These are phyloP conservation scores for Drosophila conformis DNA, from an alignment of 2,888 invertebrate species.

Conservation along the genomic window DNA sequence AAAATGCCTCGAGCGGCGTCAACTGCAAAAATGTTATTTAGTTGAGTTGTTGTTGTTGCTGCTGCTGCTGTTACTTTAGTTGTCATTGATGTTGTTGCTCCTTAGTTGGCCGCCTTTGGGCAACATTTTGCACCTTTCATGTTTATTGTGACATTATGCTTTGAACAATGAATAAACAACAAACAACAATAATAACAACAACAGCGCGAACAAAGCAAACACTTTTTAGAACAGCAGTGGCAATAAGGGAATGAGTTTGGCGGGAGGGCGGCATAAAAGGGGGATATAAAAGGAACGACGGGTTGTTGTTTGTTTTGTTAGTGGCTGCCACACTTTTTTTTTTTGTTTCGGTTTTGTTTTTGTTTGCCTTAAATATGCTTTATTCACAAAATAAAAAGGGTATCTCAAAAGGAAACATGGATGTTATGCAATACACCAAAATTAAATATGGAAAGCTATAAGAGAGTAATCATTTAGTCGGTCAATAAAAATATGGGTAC, in stretches of 20 bases:
- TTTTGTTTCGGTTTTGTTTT: constrained; percentile 14
- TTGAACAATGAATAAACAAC: constrained; percentile 70
- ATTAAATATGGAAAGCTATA: background rate
- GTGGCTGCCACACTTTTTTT: constrained; percentile 39
- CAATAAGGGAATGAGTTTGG: constrained; percentile 27
- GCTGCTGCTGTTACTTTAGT: constrained; percentile 23
- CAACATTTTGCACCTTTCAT: constrained; percentile 77
- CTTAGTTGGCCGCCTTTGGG: constrained; percentile 49
- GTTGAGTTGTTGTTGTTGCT: constrained; percentile 53
- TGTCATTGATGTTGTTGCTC: constrained; percentile 19
- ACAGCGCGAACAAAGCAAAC: constrained; percentile 53
- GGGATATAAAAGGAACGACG: constrained; percentile 12
- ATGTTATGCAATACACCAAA: background rate
- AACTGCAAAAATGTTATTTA: constrained; percentile 66
- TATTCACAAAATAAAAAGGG: background rate
- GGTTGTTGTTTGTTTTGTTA: constrained; percentile 29
- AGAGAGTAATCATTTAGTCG: background rate
- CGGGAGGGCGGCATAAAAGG: background rate
- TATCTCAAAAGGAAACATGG: background rate
- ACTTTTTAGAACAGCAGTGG: constrained; percentile 55
- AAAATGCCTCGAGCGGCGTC: constrained; percentile 50
- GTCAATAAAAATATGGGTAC: background rate
- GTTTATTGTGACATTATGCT: constrained; percentile 79
- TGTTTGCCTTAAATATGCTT: constrained; percentile 10
- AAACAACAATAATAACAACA: constrained; percentile 26